Percentiles rank a stretch among this genome's conserved stretches.
Evolutionary conservation across 2,113 vertebrate species (phyloP).

Genomic region (Cyprinodon variegatus): DNA sequence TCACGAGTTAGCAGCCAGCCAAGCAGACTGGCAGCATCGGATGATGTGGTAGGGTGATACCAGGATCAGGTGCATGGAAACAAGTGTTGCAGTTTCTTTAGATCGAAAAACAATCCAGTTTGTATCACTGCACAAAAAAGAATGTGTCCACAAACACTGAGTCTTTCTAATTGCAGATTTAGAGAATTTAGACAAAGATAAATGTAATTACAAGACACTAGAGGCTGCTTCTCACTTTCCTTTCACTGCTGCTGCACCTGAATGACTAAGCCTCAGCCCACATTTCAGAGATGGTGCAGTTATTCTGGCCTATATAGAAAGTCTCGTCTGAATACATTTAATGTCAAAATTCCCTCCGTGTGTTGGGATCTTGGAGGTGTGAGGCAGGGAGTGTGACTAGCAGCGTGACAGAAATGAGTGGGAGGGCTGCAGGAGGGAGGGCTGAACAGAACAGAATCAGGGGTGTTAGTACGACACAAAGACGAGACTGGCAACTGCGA

Average conservation of each 20-base stretch:
- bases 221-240: background rate
- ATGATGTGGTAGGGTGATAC: conserved; percentile 33
- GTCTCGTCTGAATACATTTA: conserved; percentile 17
- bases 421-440: conserved; percentile 13
- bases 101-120: background rate
- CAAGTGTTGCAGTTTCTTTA: conserved; percentile 12
- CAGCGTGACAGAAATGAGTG: conserved; percentile 48
- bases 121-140: background rate
- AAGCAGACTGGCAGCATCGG: conserved; percentile 16
- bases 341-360: conserved; percentile 11
- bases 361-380: conserved; percentile 35
- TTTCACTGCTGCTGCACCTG: background rate
- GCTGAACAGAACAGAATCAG: conserved; percentile 48
- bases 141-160: background rate
- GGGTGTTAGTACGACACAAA: conserved; percentile 48
- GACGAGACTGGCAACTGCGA: conserved; percentile 59
- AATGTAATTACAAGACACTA: background rate
- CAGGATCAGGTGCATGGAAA: conserved; percentile 22
- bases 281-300: background rate
- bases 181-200: background rate
- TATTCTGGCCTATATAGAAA: conserved; percentile 48
- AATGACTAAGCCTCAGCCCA: background rate
- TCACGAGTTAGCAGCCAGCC: conserved; percentile 29
- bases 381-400: conserved; percentile 57
- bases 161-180: background rate